Percentiles rank a stretch among this genome's conserved stretches.
Evolutionary conservation across 2,797 vertebrate genomes (phyloP).

Genomic region (Diglossa cyanea): DNA sequence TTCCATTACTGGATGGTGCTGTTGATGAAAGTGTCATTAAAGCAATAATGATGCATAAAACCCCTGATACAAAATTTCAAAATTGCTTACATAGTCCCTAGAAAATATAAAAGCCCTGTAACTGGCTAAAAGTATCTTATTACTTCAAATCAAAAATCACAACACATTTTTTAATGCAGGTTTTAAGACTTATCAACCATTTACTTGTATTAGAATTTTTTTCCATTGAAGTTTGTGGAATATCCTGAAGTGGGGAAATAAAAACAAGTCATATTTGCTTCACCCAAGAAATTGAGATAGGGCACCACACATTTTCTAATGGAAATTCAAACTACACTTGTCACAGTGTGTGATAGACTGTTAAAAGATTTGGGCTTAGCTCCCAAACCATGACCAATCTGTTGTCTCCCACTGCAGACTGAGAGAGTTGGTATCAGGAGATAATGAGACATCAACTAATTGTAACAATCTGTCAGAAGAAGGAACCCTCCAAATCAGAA

Average conservation of each 20-base stretch:
- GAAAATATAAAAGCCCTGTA: background rate
- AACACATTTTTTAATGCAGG: background rate
- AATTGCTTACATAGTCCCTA: background rate
- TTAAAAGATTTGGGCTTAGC: slow-evolving; percentile 32
- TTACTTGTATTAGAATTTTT: background rate
- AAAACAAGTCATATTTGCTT: background rate
- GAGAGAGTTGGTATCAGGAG: background rate
- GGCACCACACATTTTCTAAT: background rate
- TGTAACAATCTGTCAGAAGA: background rate
- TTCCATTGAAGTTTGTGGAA: background rate
- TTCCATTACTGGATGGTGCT: background rate
- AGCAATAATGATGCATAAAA: background rate
- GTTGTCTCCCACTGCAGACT: background rate
- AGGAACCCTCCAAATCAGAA: background rate
- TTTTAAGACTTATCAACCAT: background rate
- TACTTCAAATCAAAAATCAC: background rate
- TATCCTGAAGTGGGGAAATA: background rate
- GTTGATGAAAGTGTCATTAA: background rate
- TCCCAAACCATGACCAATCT: slow-evolving; percentile 46
- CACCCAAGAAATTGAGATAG: background rate
- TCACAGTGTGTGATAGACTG: slow-evolving; percentile 21
- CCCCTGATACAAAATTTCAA: background rate
- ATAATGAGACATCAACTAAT: background rate
- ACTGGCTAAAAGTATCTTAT: background rate
- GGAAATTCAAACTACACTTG: slow-evolving; percentile 2